Evolutionary conservation across 2,113 vertebrate species (phyloP), one percentile per base, ranked within the genome.

Genomic region (Centropus unirufus): DNA sequence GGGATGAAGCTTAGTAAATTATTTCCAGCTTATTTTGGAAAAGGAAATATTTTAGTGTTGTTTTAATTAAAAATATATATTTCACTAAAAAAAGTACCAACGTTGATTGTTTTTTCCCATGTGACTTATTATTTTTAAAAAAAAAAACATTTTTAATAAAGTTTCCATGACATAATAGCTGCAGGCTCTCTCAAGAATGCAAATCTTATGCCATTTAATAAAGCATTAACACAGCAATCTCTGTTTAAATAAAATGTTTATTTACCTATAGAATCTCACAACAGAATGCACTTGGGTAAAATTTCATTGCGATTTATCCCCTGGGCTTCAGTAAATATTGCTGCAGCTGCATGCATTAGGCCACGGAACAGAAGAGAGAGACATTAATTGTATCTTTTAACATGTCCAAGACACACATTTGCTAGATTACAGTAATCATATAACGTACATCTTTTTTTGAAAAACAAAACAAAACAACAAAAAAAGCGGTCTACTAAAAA

Each of bases 391-490:
- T 74, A 57, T 75, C 69, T 83, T 85, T 87, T 94, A 94, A 64
- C 82, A 52, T 86, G 68, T 68, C 93, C 79, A 83, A 90, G 87
- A 70, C 29, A 51, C 70, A 77, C 70, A 88, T 77, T 90, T 92
- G 83, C 63, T 83, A 85, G 79, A 95, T 96, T 88, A 81, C 76
- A 68, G 34, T 87, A 86, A 95, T 92, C 82, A 77, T 90, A 91
- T 63, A 83, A 19, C 6, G 2, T 40, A 30, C 13, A 30, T 44
- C 14, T 66, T 73, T 58, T 24, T n/a, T 68, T 32, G 6, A 42
- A 69, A 46, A 18, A n/a, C n/a, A 14, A 18, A 36, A 18, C 32
- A 46, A 26, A 49, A 67, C 11, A 66, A 52, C 5, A 26, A 49
- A 75, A 13, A 66, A 52, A 5, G 16, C 27, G 62, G 7, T 51